Evolutionary conservation across 2,797 vertebrate genomes (phyloP).

Genomic region (Nyctalus aviator): DNA sequence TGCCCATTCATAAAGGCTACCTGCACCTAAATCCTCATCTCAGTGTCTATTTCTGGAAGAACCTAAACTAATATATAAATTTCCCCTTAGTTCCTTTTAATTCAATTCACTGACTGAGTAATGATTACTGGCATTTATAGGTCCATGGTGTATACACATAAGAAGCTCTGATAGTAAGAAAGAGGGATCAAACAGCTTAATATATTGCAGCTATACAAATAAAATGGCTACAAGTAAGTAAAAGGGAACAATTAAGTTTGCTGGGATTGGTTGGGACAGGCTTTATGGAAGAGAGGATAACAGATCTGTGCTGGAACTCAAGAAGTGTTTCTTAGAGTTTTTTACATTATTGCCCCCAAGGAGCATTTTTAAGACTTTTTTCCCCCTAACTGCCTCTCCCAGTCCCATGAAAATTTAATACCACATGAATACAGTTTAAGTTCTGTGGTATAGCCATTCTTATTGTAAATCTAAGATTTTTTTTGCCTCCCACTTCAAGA

Average conservation of each 20-base stretch:
- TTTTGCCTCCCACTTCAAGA: background rate
- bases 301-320: background rate
- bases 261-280: background rate
- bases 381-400: background rate
- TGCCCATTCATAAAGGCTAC: background rate
- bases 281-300: background rate
- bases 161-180: background rate
- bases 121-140: background rate
- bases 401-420: background rate
- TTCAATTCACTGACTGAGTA: background rate
- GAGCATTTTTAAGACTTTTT: background rate
- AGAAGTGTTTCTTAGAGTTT: background rate
- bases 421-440: background rate
- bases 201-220: background rate
- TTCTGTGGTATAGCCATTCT: background rate
- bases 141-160: background rate
- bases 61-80: background rate
- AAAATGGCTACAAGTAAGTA: background rate
- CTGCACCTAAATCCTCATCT: background rate
- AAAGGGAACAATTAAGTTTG: background rate
- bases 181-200: background rate
- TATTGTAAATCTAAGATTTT: background rate
- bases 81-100: background rate
- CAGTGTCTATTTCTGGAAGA: background rate
- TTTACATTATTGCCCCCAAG: background rate